Evolutionary conservation across 2,888 invertebrate species (phyloP).

Genomic region (Teleogryllus oceanicus): DNA sequence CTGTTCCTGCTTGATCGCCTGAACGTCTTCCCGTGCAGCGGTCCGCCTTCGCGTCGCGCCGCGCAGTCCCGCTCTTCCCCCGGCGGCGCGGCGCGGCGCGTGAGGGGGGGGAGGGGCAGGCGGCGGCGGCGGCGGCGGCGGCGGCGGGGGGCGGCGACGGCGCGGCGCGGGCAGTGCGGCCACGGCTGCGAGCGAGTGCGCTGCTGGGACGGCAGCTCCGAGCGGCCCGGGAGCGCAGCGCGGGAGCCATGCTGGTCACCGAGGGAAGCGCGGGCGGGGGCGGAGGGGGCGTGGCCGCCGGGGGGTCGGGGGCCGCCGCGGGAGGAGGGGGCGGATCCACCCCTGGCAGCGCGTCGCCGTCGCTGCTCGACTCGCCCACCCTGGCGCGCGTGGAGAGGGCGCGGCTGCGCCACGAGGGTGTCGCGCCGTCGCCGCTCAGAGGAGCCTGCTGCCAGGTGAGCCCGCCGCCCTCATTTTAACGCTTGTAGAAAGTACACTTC

Average conservation of each 20-base stretch:
- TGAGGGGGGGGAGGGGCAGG: background rate
- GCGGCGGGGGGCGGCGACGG: background rate
- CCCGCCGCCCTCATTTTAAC: too few species aligned
- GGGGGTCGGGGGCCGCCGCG: background rate
- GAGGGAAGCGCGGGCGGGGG: background rate
- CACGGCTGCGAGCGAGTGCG: background rate
- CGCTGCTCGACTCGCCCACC: conserved; percentile 59
- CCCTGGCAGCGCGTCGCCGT: conserved; percentile 44
- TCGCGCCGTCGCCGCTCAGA: background rate
- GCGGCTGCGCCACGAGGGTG: conserved; percentile 41
- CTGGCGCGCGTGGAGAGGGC: conserved; percentile 59
- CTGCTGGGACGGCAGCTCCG: background rate
- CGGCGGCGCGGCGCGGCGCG: background rate
- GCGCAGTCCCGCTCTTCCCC: background rate
- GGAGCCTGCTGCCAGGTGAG: conserved; percentile 21
- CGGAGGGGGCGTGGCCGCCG: background rate
- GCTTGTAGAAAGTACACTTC: too few species aligned
- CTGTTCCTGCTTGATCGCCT: too few species aligned
- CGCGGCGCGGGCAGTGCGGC: background rate
- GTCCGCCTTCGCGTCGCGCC: too few species aligned
- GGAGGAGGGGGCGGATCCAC: conserved; percentile 33
- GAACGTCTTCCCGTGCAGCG: too few species aligned
- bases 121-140: background rate
- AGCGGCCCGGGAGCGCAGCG: background rate
- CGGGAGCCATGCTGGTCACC: background rate